Evolutionary conservation across 2,888 invertebrate species (phyloP), one percentile per base, ranked within the genome.

Genomic region (Diarsia mendica): DNA sequence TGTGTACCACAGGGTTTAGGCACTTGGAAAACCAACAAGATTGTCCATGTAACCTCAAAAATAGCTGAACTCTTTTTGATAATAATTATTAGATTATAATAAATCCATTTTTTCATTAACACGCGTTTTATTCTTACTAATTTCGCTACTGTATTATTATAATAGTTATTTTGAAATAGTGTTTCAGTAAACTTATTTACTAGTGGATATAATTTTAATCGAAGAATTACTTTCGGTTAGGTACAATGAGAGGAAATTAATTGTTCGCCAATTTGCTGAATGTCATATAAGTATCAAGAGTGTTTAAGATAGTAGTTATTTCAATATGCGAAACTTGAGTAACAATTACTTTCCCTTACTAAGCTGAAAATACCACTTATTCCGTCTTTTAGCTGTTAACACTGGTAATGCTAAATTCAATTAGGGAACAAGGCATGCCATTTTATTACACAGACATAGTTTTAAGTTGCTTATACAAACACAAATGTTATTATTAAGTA

Each of bases 101-200:
- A 80, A 84, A 80, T 71, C 51, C 11, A 55, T 80, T 70, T 65
- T 33, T 20, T 73, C 51, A 80, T 44, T 80, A 84, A 73, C 80
- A 80, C 68, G 39, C 18, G n/a, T 66, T 72, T 65, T 71, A 83
- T 13, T 65, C 51, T 2, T 28, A 48, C 51, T 67, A 84, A 63
- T 69, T 69, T 66, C 28, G 33, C 65, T 80, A 84, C 55, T 20
- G 23, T n/a, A 33, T 55, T 15, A 58, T 23, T 55, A 8, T n/a
- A 23, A 60, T 58, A 46, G 53, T 76, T 44, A 67, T 71, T 81
- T 75, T 49, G 58, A 65, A 80, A 66, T 75, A 58, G 18, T 58
- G 46, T 55, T 69, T 63, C 33, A 39, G 5, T 82, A 63, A 64
- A 13, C 28, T 55, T 51, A 82, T 33, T 9, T 65, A 51, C 61